phyloP scores from a whole-genome alignment of 2,888 invertebrate genomes.

The Tridacna gigas region DNA sequence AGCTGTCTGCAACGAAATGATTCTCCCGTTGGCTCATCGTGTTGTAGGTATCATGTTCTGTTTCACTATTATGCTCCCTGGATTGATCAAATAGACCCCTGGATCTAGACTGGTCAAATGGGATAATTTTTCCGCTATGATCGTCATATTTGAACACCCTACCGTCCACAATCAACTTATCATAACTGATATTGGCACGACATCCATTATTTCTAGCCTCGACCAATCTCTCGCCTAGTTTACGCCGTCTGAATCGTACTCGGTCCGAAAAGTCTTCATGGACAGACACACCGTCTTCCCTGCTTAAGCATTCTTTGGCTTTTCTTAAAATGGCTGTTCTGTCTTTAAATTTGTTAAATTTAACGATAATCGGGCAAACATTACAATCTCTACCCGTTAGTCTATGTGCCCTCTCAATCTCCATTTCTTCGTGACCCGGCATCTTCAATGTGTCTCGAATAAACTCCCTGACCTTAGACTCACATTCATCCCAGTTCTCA shows the following conservation, averaged over 20 bases:
- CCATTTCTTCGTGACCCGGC: background rate
- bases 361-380: background rate
- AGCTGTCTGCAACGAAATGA: background rate
- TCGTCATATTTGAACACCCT: background rate
- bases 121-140: background rate
- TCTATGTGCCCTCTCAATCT: background rate
- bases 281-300: background rate
- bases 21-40: background rate
- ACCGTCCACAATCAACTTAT: background rate
- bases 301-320: background rate
- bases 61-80: background rate
- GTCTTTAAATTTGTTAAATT: background rate
- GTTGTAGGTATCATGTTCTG: background rate
- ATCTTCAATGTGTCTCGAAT: background rate
- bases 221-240: background rate
- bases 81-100: background rate
- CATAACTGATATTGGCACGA: background rate
- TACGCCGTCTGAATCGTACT: background rate
- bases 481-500: background rate
- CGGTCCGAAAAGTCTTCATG: background rate
- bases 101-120: background rate
- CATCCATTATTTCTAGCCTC: background rate
- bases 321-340: background rate
- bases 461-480: background rate
- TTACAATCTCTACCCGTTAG: background rate